Evolutionary conservation across 2,888 invertebrate species (phyloP), one percentile per base, ranked within the genome.

Genomic region (Gastrophysa polygoni): DNA sequence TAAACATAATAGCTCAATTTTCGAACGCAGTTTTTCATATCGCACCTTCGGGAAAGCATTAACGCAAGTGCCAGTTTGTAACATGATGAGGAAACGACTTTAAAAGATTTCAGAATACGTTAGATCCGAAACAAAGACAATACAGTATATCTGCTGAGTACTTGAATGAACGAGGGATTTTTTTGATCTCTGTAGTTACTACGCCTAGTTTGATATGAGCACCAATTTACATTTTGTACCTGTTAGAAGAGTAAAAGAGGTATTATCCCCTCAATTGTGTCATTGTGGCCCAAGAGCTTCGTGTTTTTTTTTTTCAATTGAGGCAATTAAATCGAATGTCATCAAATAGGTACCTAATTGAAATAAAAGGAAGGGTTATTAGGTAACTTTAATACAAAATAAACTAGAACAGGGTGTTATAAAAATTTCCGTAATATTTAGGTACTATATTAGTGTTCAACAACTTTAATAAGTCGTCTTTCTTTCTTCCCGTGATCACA

Each of bases 361-460:
- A 29, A 52, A 29, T 52, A 29, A 29, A 29, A 52, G 32, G 32
- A 34, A 18, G 34, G 16, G 7, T 52, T 52, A 32, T 52, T 52
- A 17, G 32, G 29, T 29, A 52, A n/a, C 28, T 52, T 52, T 52
- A 52, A 52, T 29, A 6, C 24, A 52, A 52, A 52, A 52, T 16
- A 52, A 52, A 8, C 32, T 52, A 52, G 11, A 52, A 34, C 32
- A 44, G 44, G 44, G 44, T 44, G 17, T 44, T 44, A 44, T 44
- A 44, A 44, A 44, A 17, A 17, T 8, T 44, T 14, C 44, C 44
- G 44, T 46, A 46, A 46, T 46, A 46, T 46, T 46, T 46, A 46
- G 46, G 46, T 46, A 46, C n/a, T 7, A 32, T 32, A 32, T 32
- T 32, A 7, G 4, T 32, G 10, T 32, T 32, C 10, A 32, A 4